phyloP scores from a whole-genome alignment of 2,113 vertebrate genomes.

The Odocoileus virginianus region DNA sequence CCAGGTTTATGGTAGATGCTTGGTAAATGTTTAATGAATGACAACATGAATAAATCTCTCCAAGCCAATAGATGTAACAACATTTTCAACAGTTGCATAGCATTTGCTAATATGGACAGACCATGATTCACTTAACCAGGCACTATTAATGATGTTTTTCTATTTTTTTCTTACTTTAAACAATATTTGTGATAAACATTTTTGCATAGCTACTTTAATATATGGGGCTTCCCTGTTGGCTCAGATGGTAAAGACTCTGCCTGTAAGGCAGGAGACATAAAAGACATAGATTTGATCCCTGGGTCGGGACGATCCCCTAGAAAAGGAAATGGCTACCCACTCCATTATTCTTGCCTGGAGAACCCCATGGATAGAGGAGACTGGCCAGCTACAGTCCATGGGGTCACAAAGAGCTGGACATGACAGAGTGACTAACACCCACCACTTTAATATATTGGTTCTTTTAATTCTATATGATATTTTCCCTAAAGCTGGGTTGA shows the following conservation, averaged over 20 bases:
- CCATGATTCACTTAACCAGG: neutral
- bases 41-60: neutral
- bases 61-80: neutral
- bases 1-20: neutral
- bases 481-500: neutral
- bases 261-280: neutral
- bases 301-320: neutral
- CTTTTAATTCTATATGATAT: neutral
- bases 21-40: slow-evolving; percentile 6
- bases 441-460: neutral
- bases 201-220: neutral
- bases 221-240: neutral
- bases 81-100: neutral
- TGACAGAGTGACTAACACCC: neutral
- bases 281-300: neutral
- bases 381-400: neutral
- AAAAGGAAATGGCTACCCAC: neutral
- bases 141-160: neutral
- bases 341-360: neutral
- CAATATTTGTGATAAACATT: neutral
- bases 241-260: neutral
- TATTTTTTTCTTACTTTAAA: neutral
- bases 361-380: neutral
- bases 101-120: neutral
- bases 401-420: neutral